Evolutionary conservation across 2,888 invertebrate genomes (phyloP).

Genomic region (Agelastica alni): DNA sequence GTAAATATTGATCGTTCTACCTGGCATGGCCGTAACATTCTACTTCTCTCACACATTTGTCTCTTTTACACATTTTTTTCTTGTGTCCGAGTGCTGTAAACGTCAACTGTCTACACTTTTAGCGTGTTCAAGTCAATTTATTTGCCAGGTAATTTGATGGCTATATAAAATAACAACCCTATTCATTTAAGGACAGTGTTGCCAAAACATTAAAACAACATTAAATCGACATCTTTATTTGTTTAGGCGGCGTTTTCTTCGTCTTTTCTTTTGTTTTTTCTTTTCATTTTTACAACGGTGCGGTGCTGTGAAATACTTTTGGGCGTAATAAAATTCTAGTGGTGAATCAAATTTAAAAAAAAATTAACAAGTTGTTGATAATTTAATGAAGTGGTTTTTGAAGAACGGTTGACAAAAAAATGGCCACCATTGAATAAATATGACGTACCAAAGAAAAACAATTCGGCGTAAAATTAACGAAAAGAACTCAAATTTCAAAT

Average conservation of each 20-base stretch:
- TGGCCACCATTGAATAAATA: slow-evolving; percentile 11
- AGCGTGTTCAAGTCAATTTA: slow-evolving; percentile 48
- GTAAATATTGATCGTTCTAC: slow-evolving; percentile 45
- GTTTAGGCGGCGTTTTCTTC: slow-evolving; percentile 23
- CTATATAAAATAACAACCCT: slow-evolving; percentile 44
- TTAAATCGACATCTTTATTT: slow-evolving; percentile 35
- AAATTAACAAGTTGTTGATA: slow-evolving; percentile 28
- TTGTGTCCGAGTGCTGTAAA: slow-evolving; percentile 47
- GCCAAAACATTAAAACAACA: slow-evolving; percentile 34
- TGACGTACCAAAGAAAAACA: background rate
- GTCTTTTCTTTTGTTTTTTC: slow-evolving; percentile 5
- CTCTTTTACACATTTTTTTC: slow-evolving; percentile 45
- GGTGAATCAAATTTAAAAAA: slow-evolving; percentile 27
- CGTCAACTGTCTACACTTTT: slow-evolving; percentile 47
- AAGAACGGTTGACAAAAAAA: slow-evolving; percentile 2
- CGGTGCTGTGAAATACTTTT: slow-evolving; percentile 25
- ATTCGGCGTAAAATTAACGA: background rate
- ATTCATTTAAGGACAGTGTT: slow-evolving; percentile 33
- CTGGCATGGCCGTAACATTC: slow-evolving; percentile 33
- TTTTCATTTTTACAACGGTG: slow-evolving; percentile 27
- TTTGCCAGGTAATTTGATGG: slow-evolving; percentile 46
- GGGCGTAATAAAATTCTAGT: slow-evolving; percentile 32
- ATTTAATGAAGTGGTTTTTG: slow-evolving; percentile 20
- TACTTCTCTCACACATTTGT: slow-evolving; percentile 39
- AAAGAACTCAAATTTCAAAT: background rate